A percentile compares a stretch with the other conserved stretches of the same genome.
These are phyloP conservation scores for Periparus ater DNA, from an alignment of 2,797 vertebrate species.

Conservation along the genomic window DNA sequence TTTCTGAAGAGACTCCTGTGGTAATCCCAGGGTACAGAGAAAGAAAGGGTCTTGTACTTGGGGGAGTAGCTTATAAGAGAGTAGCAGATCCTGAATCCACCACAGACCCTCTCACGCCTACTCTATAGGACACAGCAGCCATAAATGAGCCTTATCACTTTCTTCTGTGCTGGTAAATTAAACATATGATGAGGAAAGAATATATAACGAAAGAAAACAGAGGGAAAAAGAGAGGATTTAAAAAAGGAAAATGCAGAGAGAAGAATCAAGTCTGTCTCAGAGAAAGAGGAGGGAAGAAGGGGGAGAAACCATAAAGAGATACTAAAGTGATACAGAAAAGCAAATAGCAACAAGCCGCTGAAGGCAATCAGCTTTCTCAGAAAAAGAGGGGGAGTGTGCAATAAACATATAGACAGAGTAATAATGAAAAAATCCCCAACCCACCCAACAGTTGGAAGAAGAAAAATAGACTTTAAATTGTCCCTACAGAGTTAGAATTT, in stretches of 20 bases:
- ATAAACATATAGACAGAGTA: not conserved
- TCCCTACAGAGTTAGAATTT: not conserved
- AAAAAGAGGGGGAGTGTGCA: not conserved
- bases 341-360: not conserved
- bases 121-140: not conserved
- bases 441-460: not conserved
- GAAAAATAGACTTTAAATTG: not conserved
- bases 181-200: not conserved
- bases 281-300: not conserved
- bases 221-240: not conserved
- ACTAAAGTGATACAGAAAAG: not conserved
- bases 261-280: not conserved
- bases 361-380: not conserved
- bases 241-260: not conserved
- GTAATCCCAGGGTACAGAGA: not conserved
- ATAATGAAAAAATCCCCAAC: not conserved
- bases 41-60: not conserved
- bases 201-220: not conserved
- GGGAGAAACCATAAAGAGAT: not conserved
- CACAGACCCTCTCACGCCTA: fast-evolving
- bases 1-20: not conserved
- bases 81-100: not conserved
- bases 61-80: not conserved
- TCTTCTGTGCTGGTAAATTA: not conserved
- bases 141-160: not conserved